phyloP scores from a whole-genome alignment of 2,888 invertebrate species.

The Drosophila phalerata region DNA sequence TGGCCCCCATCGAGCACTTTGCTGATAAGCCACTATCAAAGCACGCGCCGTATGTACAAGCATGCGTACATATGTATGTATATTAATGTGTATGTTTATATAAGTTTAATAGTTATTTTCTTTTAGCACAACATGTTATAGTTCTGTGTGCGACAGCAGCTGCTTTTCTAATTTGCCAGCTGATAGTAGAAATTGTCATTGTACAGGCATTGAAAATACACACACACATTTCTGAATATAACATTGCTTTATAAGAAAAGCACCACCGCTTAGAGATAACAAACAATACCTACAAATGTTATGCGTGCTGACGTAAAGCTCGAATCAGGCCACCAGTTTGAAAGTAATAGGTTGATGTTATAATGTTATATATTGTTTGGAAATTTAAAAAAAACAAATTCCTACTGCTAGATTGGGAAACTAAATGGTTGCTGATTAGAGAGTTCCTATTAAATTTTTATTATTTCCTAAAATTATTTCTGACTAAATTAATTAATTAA shows the following conservation, averaged over 20 bases:
- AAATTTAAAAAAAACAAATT: neutral
- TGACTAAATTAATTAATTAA: no score
- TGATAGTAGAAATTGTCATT: conserved; percentile 24
- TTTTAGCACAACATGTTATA: conserved; percentile 26
- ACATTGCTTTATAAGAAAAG: conserved; percentile 12
- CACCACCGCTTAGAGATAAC: conserved; percentile 13
- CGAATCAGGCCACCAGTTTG: conserved; percentile 30
- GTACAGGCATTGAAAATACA: conserved; percentile 2
- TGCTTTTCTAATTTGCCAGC: conserved; percentile 8
- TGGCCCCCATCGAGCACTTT: conserved; percentile 32
- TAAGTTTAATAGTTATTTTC: conserved; percentile 16
- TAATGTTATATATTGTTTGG: neutral
- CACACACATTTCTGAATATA: conserved; percentile 1
- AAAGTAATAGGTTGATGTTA: neutral
- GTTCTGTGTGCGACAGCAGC: conserved; percentile 21
- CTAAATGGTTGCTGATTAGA: neutral
- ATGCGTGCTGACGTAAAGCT: conserved; percentile 10
- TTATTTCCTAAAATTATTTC: no score
- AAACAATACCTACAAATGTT: conserved; percentile 10
- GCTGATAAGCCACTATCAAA: conserved; percentile 22
- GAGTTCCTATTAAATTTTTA: no score
- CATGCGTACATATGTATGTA: neutral
- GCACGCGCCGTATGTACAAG: neutral
- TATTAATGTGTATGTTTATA: neutral
- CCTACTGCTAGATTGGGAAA: neutral